These are phyloP conservation scores for Larimichthys crocea DNA, from an alignment of 2,113 vertebrate genomes.

Conservation along the genomic window DNA sequence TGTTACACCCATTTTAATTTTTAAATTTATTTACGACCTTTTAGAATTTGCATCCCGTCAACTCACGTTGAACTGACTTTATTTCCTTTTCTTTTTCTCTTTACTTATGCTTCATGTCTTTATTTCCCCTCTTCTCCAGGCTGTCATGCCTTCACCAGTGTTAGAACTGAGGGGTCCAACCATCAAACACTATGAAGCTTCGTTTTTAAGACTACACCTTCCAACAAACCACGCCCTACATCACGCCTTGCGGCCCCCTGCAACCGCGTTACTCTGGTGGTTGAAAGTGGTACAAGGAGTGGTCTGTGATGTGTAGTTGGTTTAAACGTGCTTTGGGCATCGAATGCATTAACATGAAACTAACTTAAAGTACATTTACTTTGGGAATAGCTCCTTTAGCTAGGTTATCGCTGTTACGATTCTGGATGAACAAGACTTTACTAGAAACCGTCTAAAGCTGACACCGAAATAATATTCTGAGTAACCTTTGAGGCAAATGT, in stretches of 20 bases:
- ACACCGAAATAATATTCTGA: neutral
- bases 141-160: slow-evolving; percentile 91
- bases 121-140: slow-evolving; percentile 70
- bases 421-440: neutral
- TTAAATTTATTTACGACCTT: neutral
- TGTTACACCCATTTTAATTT: neutral
- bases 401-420: neutral
- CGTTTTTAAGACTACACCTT: slow-evolving; percentile 92
- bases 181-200: slow-evolving; percentile 89
- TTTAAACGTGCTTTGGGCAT: neutral
- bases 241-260: slow-evolving; percentile 89
- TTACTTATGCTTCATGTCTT: neutral
- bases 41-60: neutral
- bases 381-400: neutral
- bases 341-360: neutral
- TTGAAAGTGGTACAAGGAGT: neutral
- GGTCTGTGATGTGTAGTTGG: neutral
- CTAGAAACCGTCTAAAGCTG: neutral
- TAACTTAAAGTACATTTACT: neutral
- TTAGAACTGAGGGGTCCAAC: slow-evolving; percentile 87
- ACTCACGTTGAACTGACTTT: neutral
- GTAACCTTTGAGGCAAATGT: no score
- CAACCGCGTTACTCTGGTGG: slow-evolving; percentile 91
- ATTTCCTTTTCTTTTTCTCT: neutral
- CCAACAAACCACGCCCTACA: slow-evolving; percentile 89